phyloP scores from a whole-genome alignment of 2,797 vertebrate genomes.

The Sebastes matsubarae region DNA sequence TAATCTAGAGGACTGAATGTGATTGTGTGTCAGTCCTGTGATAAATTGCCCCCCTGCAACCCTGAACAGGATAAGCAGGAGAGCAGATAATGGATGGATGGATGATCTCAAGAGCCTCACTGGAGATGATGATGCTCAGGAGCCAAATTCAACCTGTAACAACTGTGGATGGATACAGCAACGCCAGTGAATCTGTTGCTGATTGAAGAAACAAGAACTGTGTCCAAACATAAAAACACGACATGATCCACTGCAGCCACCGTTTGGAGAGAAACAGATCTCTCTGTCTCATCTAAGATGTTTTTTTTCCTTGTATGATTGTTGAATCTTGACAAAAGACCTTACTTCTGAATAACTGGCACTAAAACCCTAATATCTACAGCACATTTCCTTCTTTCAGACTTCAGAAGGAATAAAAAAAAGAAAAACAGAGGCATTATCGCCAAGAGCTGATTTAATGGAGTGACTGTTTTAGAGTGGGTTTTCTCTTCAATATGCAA shows the following conservation, averaged over 20 bases:
- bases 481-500: conserved; percentile 5
- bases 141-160: background rate
- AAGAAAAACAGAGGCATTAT: conserved; percentile 5
- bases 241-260: background rate
- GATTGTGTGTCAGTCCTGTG: background rate
- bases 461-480: conserved; percentile 6
- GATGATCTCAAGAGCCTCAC: background rate
- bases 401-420: background rate
- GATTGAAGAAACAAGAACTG: background rate
- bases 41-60: background rate
- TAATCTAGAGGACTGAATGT: background rate
- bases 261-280: background rate
- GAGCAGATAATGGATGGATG: background rate
- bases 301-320: background rate
- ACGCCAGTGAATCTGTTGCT: background rate
- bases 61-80: background rate
- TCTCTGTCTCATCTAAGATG: background rate
- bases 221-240: background rate
- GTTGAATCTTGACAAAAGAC: background rate
- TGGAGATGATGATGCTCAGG: background rate
- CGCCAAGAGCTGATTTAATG: conserved; percentile 15
- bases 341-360: background rate
- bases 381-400: background rate
- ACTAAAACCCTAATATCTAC: background rate
- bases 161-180: background rate